Percentiles rank a stretch among this genome's conserved stretches.
phyloP scores from a whole-genome alignment of 2,797 vertebrate genomes.

The Simalia tracyae region DNA sequence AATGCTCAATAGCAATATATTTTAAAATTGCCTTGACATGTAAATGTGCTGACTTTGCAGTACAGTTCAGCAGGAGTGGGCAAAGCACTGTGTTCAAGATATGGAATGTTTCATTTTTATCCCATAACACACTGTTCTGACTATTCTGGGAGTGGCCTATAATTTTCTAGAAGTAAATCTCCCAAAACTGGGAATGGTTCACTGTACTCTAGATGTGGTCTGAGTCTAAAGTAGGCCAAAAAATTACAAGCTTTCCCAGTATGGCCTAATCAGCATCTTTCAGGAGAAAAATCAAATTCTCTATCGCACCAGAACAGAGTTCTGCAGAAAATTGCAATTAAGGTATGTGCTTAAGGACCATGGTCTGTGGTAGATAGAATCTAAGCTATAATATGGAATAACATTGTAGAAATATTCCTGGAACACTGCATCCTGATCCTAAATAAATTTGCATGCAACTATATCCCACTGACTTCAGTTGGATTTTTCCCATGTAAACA shows the following conservation, averaged over 20 bases:
- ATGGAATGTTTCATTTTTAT: background rate
- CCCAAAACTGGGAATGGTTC: background rate
- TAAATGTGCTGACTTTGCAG: background rate
- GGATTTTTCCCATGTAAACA: background rate
- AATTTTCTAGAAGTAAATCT: background rate
- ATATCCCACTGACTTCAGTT: background rate
- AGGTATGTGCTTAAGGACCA: background rate
- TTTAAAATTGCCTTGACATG: background rate
- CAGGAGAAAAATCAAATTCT: background rate
- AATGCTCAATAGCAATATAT: background rate
- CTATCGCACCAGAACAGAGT: background rate
- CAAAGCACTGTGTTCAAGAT: background rate
- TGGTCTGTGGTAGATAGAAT: background rate
- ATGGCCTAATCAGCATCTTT: background rate
- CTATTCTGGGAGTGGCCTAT: background rate
- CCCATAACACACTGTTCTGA: background rate
- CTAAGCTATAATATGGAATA: background rate
- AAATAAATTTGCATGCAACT: background rate
- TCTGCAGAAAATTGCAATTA: background rate
- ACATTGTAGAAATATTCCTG: background rate
- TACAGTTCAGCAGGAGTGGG: background rate
- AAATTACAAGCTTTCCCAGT: background rate
- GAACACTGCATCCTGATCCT: background rate
- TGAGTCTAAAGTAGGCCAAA: background rate
- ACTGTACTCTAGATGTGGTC: background rate